Base-by-base conservation (phyloP, 1,140 invertebrate genomes). In the Gerris buenoi region DNA sequence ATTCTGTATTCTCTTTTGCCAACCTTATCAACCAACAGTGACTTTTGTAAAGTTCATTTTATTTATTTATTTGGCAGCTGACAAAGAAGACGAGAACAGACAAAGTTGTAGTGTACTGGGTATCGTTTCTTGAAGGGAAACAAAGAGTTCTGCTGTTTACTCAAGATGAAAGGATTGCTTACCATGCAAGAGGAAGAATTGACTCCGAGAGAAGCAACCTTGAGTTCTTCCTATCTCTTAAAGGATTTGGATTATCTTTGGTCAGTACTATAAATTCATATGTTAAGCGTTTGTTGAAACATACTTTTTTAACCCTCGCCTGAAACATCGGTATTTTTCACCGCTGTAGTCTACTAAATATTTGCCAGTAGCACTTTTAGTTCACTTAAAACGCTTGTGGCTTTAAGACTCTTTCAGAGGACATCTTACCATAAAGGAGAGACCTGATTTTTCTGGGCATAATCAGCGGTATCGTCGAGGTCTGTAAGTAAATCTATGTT, bases 121-220 rank as follows among this genome's bases (percentile, higher is more conserved):
- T 90, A 29, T 90, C 88, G 64, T 91, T 87, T 69, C 80, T 88
- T 71, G 86, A 91, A 68, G 83, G 83, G 0, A 80, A 83, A 28
- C 89, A 93, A 77, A 78, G 88, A 73, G 86, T 89, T 0, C 78
- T 92, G 26, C 80, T 90, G n/a, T 85, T 93, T 71, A 90, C 89
- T 0, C 88, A 90, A 77, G 87, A 91, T 72, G 85, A 89, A 73
- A 80, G 84, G 71, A 81, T 91, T 13, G 88, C 87, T 1, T 80
- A 84, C 56, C 81, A 84, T 70, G 84, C 86, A 14, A 80, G 84
- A 73, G 82, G 83, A 76, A 82, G 83, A 65, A 85, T 87, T 25
- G 87, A 89, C 74, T 82, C 85, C 2, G 87, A 92, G 74, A 77
- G 82, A 64, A 85, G 86, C 66, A 82, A 83, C 69, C 78, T 83